These are phyloP conservation scores for Paralvinella palmiformis DNA, from an alignment of 1,140 invertebrate species.

Conservation along the genomic window DNA sequence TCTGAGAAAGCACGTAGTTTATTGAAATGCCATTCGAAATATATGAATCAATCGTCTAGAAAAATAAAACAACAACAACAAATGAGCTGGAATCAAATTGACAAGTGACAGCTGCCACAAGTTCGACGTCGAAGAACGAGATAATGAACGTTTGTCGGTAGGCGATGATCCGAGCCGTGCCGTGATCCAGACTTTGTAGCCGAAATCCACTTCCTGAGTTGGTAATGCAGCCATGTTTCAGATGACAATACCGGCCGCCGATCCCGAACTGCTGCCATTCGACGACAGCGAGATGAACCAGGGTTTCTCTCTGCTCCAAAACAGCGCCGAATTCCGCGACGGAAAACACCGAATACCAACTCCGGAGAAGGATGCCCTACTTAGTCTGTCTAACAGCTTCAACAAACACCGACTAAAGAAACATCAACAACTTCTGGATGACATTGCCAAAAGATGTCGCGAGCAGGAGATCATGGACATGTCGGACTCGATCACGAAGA, in stretches of 20 bases:
- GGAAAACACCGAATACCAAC: slow-evolving; percentile 28
- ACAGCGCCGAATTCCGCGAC: slow-evolving; percentile 18
- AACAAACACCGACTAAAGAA: slow-evolving; percentile 29
- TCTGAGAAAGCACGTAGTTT: too few relatives aligned
- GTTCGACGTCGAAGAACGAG: too few relatives aligned
- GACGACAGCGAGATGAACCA: neutral
- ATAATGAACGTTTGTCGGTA: too few relatives aligned
- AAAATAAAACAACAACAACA: too few relatives aligned
- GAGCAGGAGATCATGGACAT: slow-evolving; percentile 35
- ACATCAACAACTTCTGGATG: slow-evolving; percentile 30
- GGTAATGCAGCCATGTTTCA: slow-evolving; percentile 9
- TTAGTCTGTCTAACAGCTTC: slow-evolving; percentile 30
- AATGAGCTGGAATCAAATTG: too few relatives aligned
- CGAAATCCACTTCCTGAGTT: too few relatives aligned
- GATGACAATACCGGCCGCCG: neutral
- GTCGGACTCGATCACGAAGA: too few relatives aligned
- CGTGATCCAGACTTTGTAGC: too few relatives aligned
- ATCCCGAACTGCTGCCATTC: neutral
- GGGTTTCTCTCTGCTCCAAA: slow-evolving; percentile 5
- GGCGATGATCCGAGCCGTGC: too few relatives aligned
- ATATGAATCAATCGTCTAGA: too few relatives aligned
- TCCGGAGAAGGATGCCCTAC: slow-evolving; percentile 30
- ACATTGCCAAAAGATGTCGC: slow-evolving; percentile 27
- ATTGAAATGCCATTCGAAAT: too few relatives aligned
- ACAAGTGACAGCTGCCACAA: too few relatives aligned